Evolutionary conservation across 2,113 vertebrate genomes (phyloP).

Genomic region (Diglossa brunneiventris): DNA sequence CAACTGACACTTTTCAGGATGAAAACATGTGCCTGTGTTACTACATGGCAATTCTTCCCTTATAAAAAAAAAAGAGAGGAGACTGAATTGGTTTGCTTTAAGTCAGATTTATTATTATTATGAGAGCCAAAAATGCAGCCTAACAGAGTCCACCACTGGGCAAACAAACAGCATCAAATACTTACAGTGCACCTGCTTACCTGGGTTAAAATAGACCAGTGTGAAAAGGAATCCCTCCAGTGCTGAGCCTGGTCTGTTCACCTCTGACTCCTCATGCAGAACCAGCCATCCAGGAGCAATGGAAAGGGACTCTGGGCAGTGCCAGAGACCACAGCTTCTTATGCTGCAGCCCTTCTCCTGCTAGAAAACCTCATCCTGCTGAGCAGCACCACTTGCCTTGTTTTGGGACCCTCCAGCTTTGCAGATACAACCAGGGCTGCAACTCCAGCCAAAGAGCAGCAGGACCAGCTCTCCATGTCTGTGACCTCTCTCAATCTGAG

Average conservation of each 20-base stretch:
- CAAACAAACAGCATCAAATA: background rate
- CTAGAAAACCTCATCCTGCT: background rate
- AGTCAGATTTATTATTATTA: background rate
- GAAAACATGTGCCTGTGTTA: rapidly evolving
- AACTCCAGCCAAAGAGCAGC: background rate
- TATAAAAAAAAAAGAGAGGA: background rate
- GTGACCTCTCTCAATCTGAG: background rate
- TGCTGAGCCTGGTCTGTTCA: background rate
- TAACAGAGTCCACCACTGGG: background rate
- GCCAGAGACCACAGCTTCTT: background rate
- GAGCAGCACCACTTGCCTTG: background rate
- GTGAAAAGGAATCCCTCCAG: background rate
- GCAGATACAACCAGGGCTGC: background rate
- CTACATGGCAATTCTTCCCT: background rate
- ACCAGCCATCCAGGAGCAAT: background rate
- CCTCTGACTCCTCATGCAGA: background rate
- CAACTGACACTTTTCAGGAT: background rate
- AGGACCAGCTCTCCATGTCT: background rate
- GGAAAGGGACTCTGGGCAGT: background rate
- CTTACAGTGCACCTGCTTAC: background rate
- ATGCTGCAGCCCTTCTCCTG: background rate
- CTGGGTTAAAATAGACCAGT: background rate
- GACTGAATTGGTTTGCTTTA: background rate
- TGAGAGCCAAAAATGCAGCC: background rate
- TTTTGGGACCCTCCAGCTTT: background rate